Conservation (phyloP, 1,140 invertebrate genomes). For the Dendroctonus valens region DNA sequence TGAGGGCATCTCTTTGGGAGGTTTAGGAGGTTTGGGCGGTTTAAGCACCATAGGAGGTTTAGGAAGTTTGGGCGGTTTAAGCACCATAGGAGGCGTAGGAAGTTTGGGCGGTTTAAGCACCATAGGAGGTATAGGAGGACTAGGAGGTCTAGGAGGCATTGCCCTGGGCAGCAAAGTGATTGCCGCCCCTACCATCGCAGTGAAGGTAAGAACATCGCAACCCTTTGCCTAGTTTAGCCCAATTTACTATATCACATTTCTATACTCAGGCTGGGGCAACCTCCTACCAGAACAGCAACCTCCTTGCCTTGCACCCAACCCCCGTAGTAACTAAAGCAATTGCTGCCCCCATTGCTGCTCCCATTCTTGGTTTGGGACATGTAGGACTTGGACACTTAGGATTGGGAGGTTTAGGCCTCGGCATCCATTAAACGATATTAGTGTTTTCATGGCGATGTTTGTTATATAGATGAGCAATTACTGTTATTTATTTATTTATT, state of each 20-base stretch:
- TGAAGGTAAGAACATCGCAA: conserved; percentile 15
- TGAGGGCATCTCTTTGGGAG: conserved; percentile 13
- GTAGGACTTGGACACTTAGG: conserved; percentile 8
- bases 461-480: conserved; percentile 30
- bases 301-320: conserved; percentile 31
- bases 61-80: neutral
- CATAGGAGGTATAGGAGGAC: neutral
- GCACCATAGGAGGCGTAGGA: neutral
- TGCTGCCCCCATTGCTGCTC: conserved; percentile 35
- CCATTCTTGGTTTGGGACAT: conserved; percentile 15
- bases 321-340: conserved; percentile 34
- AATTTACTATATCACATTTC: neutral
- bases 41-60: neutral
- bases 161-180: conserved; percentile 13
- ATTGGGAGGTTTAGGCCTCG: neutral
- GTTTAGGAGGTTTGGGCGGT: neutral
- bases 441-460: neutral
- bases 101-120: neutral
- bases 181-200: conserved; percentile 23
- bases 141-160: neutral
- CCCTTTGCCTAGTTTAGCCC: neutral
- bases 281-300: conserved; percentile 37
- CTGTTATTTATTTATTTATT: conserved; percentile 23
- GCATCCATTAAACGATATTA: neutral
- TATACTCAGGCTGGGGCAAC: conserved; percentile 23